Percentiles rank a stretch among this genome's conserved stretches.
These are phyloP conservation scores for Ellobius talpinus DNA, from an alignment of 2,113 vertebrate genomes.

Conservation along the genomic window DNA sequence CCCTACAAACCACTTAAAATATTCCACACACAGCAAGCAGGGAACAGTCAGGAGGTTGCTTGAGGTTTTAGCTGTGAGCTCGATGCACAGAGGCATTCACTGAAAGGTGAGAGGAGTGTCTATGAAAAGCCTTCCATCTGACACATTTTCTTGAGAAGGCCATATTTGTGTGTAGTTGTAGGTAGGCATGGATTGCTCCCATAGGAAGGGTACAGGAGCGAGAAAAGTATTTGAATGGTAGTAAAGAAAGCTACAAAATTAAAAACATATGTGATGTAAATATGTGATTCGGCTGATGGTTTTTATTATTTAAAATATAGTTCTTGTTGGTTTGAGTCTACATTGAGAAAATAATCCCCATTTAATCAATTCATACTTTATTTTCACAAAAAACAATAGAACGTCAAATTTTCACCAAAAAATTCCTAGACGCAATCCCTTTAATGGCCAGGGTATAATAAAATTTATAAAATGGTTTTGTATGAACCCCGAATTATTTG, in stretches of 20 bases:
- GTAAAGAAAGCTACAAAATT: conserved; percentile 8
- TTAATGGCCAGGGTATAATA: neutral
- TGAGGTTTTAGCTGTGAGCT: neutral
- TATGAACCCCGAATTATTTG: conserved; percentile 26
- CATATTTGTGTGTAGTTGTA: neutral
- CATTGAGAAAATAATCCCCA: conserved; percentile 22
- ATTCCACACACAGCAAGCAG: neutral
- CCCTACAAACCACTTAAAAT: conserved; percentile 23
- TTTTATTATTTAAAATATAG: conserved; percentile 8
- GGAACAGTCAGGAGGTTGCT: conserved; percentile 6
- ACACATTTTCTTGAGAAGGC: neutral
- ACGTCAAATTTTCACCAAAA: neutral
- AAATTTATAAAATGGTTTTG: neutral
- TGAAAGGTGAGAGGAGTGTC: neutral
- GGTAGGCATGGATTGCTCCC: neutral
- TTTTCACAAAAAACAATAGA: neutral
- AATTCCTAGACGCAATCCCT: neutral
- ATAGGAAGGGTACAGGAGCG: neutral
- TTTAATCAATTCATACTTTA: conserved; percentile 4
- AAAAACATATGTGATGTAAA: neutral
- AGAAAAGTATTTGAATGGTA: conserved; percentile 10
- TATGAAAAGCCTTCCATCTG: neutral
- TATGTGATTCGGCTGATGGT: neutral
- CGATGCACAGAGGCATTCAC: neutral
- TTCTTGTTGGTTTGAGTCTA: neutral